These are phyloP conservation scores for Anas georgica DNA, from an alignment of 2,797 vertebrate species.

Conservation along the genomic window DNA sequence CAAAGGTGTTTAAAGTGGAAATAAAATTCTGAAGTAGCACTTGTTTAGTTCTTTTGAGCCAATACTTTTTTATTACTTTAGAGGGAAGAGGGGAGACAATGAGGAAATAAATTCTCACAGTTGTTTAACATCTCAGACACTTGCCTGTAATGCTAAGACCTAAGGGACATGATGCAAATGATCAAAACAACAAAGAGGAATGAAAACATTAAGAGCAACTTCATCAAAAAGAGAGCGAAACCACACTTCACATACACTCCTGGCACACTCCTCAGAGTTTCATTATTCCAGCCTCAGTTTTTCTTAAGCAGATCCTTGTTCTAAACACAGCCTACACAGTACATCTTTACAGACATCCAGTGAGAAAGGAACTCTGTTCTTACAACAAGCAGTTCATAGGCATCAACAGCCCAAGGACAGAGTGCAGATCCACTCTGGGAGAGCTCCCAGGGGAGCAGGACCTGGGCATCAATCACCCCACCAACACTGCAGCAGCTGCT, in stretches of 20 bases:
- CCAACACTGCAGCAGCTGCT: not conserved
- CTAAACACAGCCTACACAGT: not conserved
- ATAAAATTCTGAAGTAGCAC: not conserved
- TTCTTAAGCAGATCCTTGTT: not conserved
- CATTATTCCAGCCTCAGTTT: not conserved
- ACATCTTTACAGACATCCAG: not conserved
- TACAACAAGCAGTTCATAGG: not conserved
- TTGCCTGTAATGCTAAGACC: not conserved
- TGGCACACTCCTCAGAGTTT: not conserved
- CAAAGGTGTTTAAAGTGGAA: not conserved
- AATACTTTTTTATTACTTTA: not conserved
- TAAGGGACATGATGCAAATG: not conserved
- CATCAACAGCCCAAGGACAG: not conserved
- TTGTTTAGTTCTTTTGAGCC: not conserved
- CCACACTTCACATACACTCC: not conserved
- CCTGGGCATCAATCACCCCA: not conserved
- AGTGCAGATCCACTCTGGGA: accelerated
- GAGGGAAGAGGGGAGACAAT: not conserved
- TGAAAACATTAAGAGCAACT: not conserved
- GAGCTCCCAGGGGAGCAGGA: not conserved
- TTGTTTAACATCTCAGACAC: not conserved
- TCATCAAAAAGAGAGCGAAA: not conserved
- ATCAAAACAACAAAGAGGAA: not conserved
- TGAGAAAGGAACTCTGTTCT: not conserved
- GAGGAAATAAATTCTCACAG: not conserved